A percentile compares a stretch with the other conserved stretches of the same genome.
phyloP scores from a whole-genome alignment of 2,888 invertebrate species.

The Hetaerina titia region DNA sequence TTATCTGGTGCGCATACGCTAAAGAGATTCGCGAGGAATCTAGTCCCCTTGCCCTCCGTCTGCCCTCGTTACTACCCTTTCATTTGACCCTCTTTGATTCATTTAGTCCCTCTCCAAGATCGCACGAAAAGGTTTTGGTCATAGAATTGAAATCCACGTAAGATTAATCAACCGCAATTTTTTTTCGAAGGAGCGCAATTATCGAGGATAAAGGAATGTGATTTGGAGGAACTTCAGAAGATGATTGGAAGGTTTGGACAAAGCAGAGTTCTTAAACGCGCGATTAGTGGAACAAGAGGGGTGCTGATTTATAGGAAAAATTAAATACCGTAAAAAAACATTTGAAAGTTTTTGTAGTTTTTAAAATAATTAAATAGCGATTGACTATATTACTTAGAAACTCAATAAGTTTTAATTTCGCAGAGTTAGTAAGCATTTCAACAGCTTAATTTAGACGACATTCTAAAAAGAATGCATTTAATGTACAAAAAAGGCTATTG shows the following conservation, averaged over 20 bases:
- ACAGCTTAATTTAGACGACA: no score
- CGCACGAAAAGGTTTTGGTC: background rate
- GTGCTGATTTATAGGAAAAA: background rate
- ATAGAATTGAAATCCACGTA: background rate
- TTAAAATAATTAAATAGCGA: no score
- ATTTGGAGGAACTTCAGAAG: background rate
- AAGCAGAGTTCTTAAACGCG: background rate
- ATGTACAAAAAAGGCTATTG: no score
- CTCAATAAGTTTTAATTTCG: no score
- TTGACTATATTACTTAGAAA: no score
- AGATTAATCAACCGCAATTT: background rate
- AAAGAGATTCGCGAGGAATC: background rate
- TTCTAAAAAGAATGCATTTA: no score
- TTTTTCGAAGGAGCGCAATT: background rate
- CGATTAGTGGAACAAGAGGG: background rate
- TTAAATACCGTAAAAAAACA: background rate
- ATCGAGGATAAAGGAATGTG: background rate
- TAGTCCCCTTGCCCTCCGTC: background rate
- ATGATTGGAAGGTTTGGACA: background rate
- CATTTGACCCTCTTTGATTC: background rate
- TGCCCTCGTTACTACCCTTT: background rate
- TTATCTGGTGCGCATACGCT: background rate
- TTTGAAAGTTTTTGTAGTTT: background rate
- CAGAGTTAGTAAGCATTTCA: no score
- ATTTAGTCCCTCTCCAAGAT: background rate